These are phyloP conservation scores for Scaptodrosophila lebanonensis DNA, from an alignment of 1,140 invertebrate genomes.

Conservation along the genomic window DNA sequence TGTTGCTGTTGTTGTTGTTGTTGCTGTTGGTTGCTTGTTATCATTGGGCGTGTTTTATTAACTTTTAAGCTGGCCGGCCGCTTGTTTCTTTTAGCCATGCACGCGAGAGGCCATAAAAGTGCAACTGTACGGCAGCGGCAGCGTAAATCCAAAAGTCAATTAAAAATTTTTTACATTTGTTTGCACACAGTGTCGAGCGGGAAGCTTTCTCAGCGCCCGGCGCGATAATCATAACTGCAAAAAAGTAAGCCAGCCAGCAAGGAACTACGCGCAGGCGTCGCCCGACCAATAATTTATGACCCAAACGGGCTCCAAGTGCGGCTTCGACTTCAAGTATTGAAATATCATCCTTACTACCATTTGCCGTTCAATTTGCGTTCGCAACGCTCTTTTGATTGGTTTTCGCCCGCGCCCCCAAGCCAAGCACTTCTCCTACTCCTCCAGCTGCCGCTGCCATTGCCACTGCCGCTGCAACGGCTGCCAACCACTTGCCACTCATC, in stretches of 20 bases:
- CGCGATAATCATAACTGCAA: conserved; percentile 75
- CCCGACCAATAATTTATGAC: conserved; percentile 66
- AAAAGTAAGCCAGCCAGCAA: conserved; percentile 71
- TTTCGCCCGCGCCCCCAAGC: conserved; percentile 29
- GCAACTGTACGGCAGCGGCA: conserved; percentile 47
- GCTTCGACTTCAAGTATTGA: conserved; percentile 48
- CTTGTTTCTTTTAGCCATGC: no score
- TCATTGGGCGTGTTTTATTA: conserved; percentile 75
- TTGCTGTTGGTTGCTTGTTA: conserved; percentile 61
- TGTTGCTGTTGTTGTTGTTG: conserved; percentile 8
- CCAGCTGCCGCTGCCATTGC: no score
- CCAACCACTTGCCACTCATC: not conserved
- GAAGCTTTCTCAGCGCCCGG: conserved; percentile 25
- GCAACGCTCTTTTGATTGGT: conserved; percentile 75
- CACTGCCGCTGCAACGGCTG: conserved; percentile 15
- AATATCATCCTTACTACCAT: conserved; percentile 71
- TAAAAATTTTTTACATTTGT: conserved; percentile 76
- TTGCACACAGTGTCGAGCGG: conserved; percentile 51
- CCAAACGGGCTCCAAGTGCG: conserved; percentile 6
- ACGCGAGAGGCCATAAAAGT: conserved; percentile 73
- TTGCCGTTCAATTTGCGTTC: conserved; percentile 75
- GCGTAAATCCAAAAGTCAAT: conserved; percentile 70
- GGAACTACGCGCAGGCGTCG: conserved; percentile 70
- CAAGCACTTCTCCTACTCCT: not conserved
- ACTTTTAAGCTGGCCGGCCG: conserved; percentile 67